phyloP scores from a whole-genome alignment of 2,888 invertebrate species.

The Drosophila prostipennis region DNA sequence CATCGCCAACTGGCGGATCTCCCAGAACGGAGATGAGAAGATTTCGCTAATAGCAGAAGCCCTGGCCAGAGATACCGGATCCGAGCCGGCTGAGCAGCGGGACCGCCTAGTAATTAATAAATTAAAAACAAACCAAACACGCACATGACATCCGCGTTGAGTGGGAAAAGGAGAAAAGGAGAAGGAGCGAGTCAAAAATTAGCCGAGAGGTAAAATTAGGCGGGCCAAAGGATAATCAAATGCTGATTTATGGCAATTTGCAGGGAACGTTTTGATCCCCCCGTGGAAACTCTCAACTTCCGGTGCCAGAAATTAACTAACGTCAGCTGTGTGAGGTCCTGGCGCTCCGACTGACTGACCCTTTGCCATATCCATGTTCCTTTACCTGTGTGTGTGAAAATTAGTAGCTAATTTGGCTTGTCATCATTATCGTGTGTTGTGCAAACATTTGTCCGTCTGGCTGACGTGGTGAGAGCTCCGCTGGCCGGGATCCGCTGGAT shows the following conservation, averaged over 20 bases:
- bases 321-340: constrained; percentile 76
- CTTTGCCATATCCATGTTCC: constrained; percentile 14
- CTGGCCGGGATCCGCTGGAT: constrained; percentile 4
- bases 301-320: constrained; percentile 47
- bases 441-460: constrained; percentile 76
- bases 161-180: not conserved
- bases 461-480: constrained; percentile 32
- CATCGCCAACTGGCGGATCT: constrained; percentile 26
- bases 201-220: constrained; percentile 44
- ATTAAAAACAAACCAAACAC: constrained; percentile 74
- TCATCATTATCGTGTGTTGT: constrained; percentile 79
- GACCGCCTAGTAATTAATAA: constrained; percentile 76
- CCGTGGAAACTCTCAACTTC: constrained; percentile 43
- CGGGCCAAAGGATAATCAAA: constrained; percentile 72
- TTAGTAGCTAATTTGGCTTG: constrained; percentile 78
- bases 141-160: constrained; percentile 56
- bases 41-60: constrained; percentile 76
- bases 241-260: constrained; percentile 78
- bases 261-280: constrained; percentile 22
- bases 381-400: constrained; percentile 58
- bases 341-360: constrained; percentile 59
- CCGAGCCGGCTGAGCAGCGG: constrained; percentile 16
- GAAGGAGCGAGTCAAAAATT: constrained; percentile 23
- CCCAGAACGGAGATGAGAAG: constrained; percentile 28
- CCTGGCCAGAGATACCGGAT: constrained; percentile 23